A percentile compares a stretch with the other conserved stretches of the same genome.
phyloP scores from a whole-genome alignment of 2,797 vertebrate species.

The Aselliscus stoliczkanus region DNA sequence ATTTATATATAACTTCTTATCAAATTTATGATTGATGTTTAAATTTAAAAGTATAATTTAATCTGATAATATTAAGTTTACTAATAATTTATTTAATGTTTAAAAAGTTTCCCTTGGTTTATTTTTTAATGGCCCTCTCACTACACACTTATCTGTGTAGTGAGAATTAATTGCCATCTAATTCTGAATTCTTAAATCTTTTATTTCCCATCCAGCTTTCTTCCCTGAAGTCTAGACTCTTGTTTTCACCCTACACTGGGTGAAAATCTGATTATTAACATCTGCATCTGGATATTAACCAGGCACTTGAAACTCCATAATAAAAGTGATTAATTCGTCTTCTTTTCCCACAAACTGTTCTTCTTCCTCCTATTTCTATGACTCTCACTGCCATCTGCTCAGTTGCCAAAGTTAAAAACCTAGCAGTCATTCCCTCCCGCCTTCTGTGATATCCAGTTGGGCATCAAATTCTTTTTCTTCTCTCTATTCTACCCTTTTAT shows the following conservation, averaged over 20 bases:
- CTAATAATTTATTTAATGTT: not conserved
- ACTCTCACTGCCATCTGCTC: not conserved
- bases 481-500: not conserved
- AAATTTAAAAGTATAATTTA: not conserved
- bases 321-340: not conserved
- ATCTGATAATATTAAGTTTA: not conserved
- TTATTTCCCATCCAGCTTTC: not conserved
- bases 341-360: not conserved
- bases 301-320: not conserved
- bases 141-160: not conserved
- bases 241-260: not conserved
- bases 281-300: not conserved
- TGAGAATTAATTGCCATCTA: not conserved
- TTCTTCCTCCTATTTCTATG: not conserved
- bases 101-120: not conserved
- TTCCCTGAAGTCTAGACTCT: not conserved
- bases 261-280: not conserved
- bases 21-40: not conserved
- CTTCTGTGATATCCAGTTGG: not conserved
- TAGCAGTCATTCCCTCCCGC: not conserved
- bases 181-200: not conserved
- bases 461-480: not conserved
- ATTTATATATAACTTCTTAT: not conserved
- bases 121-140: not conserved
- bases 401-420: not conserved